phyloP scores from a whole-genome alignment of 2,888 invertebrate genomes.

The Leptopterna dolabrata region DNA sequence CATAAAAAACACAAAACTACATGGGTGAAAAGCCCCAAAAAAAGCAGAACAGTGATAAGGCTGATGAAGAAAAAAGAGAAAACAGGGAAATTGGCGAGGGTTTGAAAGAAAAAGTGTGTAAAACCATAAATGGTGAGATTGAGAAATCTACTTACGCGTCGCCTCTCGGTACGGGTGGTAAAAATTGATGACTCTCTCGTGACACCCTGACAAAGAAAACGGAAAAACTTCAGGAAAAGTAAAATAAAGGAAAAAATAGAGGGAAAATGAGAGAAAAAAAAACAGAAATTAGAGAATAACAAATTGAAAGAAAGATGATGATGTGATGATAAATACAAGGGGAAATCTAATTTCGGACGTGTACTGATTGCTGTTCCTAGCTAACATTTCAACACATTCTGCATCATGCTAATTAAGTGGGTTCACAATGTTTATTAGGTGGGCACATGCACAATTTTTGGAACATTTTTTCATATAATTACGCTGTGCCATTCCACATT shows the following conservation, averaged over 20 bases:
- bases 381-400: too few species aligned
- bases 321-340: too few species aligned
- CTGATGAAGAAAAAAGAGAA: neutral
- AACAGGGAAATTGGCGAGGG: neutral
- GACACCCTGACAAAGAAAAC: slow-evolving; percentile 54
- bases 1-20: neutral
- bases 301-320: neutral
- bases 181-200: slow-evolving; percentile 54
- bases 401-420: too few species aligned
- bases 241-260: slow-evolving; percentile 28
- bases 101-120: neutral
- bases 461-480: too few species aligned
- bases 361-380: too few species aligned
- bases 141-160: slow-evolving; percentile 50
- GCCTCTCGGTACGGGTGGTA: slow-evolving; percentile 53
- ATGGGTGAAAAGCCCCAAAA: neutral
- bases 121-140: slow-evolving; percentile 2
- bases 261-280: slow-evolving; percentile 6
- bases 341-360: too few species aligned
- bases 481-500: too few species aligned
- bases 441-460: too few species aligned
- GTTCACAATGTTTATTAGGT: too few species aligned
- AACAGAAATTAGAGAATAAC: neutral
- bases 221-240: slow-evolving; percentile 48
- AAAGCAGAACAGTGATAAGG: neutral